phyloP scores from a whole-genome alignment of 2,113 vertebrate species.

The Eublepharis macularius region DNA sequence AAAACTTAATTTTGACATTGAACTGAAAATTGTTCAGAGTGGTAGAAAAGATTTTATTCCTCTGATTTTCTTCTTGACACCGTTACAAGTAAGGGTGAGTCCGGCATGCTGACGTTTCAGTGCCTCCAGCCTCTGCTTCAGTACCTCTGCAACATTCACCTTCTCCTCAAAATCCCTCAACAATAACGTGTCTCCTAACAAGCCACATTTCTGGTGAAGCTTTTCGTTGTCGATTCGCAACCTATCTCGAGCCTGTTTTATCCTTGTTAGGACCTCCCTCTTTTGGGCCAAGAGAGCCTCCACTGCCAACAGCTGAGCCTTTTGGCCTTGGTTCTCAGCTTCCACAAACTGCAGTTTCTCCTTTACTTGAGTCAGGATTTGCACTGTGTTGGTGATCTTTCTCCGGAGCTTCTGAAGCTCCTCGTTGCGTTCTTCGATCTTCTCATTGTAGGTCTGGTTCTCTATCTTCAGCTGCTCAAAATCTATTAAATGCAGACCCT shows the following conservation, averaged over 20 bases:
- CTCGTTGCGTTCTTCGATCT: conserved; percentile 66
- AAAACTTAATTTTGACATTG: too few species aligned
- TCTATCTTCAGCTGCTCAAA: conserved; percentile 79
- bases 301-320: conserved; percentile 56
- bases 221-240: conserved; percentile 71
- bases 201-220: conserved; percentile 73
- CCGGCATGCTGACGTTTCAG: conserved; percentile 69
- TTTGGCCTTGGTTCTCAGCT: conserved; percentile 66
- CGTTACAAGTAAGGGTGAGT: conserved; percentile 56
- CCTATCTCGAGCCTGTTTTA: conserved; percentile 70
- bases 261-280: conserved; percentile 72
- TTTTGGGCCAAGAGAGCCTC: conserved; percentile 65
- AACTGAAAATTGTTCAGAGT: neutral
- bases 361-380: conserved; percentile 79
- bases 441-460: conserved; percentile 75
- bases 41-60: conserved; percentile 53
- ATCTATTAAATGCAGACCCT: conserved; percentile 69
- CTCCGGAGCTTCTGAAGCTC: conserved; percentile 74
- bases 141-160: conserved; percentile 46
- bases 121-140: conserved; percentile 67
- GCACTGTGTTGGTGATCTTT: conserved; percentile 71
- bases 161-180: conserved; percentile 82
- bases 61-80: conserved; percentile 66
- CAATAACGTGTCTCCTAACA: conserved; percentile 77
- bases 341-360: conserved; percentile 83